Evolutionary conservation across 2,888 invertebrate genomes (phyloP).

Genomic region (Leucoma salicis): DNA sequence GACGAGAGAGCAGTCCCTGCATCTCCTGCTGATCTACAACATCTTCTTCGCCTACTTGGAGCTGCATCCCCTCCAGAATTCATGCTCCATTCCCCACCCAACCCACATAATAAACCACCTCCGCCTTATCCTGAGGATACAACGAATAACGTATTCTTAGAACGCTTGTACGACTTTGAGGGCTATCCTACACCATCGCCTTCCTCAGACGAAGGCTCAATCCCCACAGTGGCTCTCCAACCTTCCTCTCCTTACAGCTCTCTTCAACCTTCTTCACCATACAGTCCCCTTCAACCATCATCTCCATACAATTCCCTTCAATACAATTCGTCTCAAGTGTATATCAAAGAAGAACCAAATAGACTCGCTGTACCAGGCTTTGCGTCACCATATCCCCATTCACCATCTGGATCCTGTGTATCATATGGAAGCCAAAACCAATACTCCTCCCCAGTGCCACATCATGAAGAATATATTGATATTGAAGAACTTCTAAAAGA

Average conservation of each 20-base stretch:
- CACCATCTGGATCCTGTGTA: constrained; percentile 81
- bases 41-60: constrained; percentile 71
- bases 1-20: constrained; percentile 83
- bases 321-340: constrained; percentile 56
- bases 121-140: constrained; percentile 69
- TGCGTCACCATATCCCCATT: constrained; percentile 77
- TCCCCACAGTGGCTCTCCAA: constrained; percentile 81
- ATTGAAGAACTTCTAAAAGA: constrained; percentile 83
- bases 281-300: constrained; percentile 46
- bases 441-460: constrained; percentile 77
- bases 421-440: constrained; percentile 82
- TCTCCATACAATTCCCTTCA: constrained; percentile 47
- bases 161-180: constrained; percentile 77
- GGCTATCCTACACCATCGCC: constrained; percentile 75
- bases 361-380: constrained; percentile 76
- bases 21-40: constrained; percentile 77
- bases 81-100: constrained; percentile 73
- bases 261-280: constrained; percentile 81
- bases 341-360: constrained; percentile 80
- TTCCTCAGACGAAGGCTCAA: constrained; percentile 79
- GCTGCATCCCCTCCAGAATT: constrained; percentile 76
- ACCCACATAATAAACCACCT: constrained; percentile 70
- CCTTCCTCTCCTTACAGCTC: constrained; percentile 80
- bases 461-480: constrained; percentile 84
- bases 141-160: constrained; percentile 56